phyloP scores from a whole-genome alignment of 2,113 vertebrate species.

The Arvicanthis niloticus region DNA sequence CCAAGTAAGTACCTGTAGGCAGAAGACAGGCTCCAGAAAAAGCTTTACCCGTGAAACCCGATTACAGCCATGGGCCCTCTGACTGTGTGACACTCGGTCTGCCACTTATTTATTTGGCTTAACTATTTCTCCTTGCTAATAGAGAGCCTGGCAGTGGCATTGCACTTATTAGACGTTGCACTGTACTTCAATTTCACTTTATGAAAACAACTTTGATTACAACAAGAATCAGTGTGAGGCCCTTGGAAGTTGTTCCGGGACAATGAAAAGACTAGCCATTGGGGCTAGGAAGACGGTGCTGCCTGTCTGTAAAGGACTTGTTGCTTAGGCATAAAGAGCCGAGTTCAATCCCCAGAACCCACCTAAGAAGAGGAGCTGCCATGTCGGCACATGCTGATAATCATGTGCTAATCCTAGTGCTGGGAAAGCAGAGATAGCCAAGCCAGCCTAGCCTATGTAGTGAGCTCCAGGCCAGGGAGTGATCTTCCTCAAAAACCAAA shows the following conservation, averaged over 20 bases:
- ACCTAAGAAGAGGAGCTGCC: too few species aligned
- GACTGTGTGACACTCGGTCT: background rate
- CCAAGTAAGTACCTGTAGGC: background rate
- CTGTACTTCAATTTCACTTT: background rate
- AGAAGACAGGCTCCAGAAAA: background rate
- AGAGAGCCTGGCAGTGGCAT: background rate
- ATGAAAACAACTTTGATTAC: constrained; percentile 1
- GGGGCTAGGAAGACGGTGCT: background rate
- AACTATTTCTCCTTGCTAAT: background rate
- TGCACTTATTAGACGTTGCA: background rate
- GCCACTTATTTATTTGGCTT: background rate
- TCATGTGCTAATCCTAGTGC: background rate
- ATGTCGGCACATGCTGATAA: background rate
- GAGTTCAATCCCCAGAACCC: background rate
- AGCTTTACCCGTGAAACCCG: too few species aligned
- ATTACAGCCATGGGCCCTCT: background rate
- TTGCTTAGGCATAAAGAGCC: background rate
- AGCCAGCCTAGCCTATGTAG: too few species aligned
- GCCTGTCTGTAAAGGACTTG: background rate
- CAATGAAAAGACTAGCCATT: background rate
- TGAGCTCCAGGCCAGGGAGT: background rate
- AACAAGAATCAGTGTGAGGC: background rate
- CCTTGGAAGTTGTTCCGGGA: background rate
- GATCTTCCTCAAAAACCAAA: background rate
- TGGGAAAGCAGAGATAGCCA: background rate